These are phyloP conservation scores for Tridacna gigas DNA, from an alignment of 2,888 invertebrate species.

Conservation along the genomic window DNA sequence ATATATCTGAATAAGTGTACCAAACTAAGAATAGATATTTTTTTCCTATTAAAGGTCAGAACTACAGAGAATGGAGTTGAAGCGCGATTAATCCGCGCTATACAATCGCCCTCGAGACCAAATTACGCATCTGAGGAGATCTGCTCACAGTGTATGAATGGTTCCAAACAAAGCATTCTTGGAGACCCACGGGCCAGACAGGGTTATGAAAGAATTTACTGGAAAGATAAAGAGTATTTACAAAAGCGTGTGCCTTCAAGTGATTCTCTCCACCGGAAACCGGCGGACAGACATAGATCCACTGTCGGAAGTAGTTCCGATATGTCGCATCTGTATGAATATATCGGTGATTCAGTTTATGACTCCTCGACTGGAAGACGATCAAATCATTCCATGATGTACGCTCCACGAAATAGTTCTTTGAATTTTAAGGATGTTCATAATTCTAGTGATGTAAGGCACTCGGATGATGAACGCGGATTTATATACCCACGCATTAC, in stretches of 20 bases:
- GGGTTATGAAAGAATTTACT: conserved; percentile 63
- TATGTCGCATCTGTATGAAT: conserved; percentile 64
- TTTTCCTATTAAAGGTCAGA: conserved; percentile 49
- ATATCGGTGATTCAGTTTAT: conserved; percentile 60
- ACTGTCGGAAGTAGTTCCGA: conserved; percentile 62
- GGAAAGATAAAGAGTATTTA: conserved; percentile 57
- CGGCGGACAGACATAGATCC: conserved; percentile 57
- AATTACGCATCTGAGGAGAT: conserved; percentile 57
- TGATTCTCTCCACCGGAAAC: conserved; percentile 59
- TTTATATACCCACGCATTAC: conserved; percentile 32
- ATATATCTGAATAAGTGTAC: too few species aligned
- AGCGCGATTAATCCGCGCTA: conserved; percentile 57
- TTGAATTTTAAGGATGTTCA: conserved; percentile 47
- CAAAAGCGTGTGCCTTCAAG: conserved; percentile 61
- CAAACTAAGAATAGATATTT: not conserved
- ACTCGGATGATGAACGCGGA: conserved; percentile 54
- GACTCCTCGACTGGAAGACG: conserved; percentile 51
- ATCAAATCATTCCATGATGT: conserved; percentile 57
- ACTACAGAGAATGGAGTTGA: conserved; percentile 61
- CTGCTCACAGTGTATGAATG: conserved; percentile 55
- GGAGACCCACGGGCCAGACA: conserved; percentile 47
- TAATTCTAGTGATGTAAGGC: conserved; percentile 42
- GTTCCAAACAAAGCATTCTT: conserved; percentile 54
- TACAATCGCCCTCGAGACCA: conserved; percentile 48
- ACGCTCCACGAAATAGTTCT: conserved; percentile 54